Evolutionary conservation across 2,888 invertebrate genomes (phyloP).

Genomic region (Diarsia dahlii): DNA sequence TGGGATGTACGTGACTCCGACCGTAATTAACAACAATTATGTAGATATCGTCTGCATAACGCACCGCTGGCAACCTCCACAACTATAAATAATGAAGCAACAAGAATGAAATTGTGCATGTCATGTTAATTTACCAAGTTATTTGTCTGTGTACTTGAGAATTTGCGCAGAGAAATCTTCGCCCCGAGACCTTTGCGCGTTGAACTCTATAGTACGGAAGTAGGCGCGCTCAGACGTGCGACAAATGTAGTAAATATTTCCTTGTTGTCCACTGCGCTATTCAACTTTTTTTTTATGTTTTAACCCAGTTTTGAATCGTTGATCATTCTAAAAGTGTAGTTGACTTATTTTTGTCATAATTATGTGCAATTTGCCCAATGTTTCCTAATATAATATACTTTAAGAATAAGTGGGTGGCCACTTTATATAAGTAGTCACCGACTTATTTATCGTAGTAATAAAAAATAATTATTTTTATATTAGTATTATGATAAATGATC

Average conservation of each 20-base stretch:
- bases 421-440: not conserved
- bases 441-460: not conserved
- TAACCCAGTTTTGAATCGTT: slow-evolving; percentile 52
- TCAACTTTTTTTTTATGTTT: slow-evolving; percentile 42
- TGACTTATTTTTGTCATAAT: slow-evolving; percentile 32
- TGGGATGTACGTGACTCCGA: slow-evolving; percentile 46
- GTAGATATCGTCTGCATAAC: slow-evolving; percentile 61
- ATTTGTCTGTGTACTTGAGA: slow-evolving; percentile 42
- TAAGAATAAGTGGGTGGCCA: too few species aligned
- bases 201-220: slow-evolving; percentile 56
- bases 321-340: slow-evolving; percentile 55
- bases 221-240: slow-evolving; percentile 8
- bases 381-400: not conserved
- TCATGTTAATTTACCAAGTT: slow-evolving; percentile 55
- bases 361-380: slow-evolving; percentile 37
- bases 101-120: slow-evolving; percentile 56
- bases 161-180: slow-evolving; percentile 53
- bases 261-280: slow-evolving; percentile 9
- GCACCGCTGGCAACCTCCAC: slow-evolving; percentile 52
- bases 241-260: slow-evolving; percentile 34
- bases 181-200: slow-evolving; percentile 47
- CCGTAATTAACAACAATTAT: slow-evolving; percentile 63
- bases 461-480: not conserved
- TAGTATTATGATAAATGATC: not conserved
- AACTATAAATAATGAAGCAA: slow-evolving; percentile 55